phyloP scores from a whole-genome alignment of 2,888 invertebrate genomes.

The Empis stercorea region DNA sequence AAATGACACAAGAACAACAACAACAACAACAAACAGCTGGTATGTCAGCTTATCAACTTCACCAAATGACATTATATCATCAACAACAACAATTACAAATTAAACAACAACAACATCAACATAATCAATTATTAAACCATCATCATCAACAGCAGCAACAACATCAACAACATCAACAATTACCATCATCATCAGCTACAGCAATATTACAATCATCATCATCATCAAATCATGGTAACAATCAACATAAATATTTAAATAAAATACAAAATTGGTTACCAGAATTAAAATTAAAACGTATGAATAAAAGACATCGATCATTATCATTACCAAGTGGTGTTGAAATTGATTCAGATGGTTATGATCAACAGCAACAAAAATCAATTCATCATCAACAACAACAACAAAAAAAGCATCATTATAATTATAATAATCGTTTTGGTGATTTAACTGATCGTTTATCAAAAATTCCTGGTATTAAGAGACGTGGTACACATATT shows the following conservation, averaged over 20 bases:
- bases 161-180: constrained; percentile 4
- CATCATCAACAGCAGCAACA: constrained; percentile 14
- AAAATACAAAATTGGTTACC: constrained; percentile 58
- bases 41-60: constrained; percentile 1
- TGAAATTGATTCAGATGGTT: constrained; percentile 37
- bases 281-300: constrained; percentile 51
- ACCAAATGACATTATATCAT: constrained; percentile 1
- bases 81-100: constrained; percentile 1
- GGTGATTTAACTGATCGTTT: constrained; percentile 21
- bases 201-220: constrained; percentile 14
- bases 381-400: constrained; percentile 21
- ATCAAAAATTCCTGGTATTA: constrained; percentile 24
- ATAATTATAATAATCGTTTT: not conserved
- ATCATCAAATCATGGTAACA: constrained; percentile 23
- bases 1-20: constrained; percentile 20
- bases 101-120: constrained; percentile 12
- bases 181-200: constrained; percentile 16
- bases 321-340: constrained; percentile 67
- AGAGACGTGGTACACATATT: constrained; percentile 18
- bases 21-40: constrained; percentile 25
- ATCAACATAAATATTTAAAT: constrained; percentile 39
- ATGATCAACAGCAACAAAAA: constrained; percentile 28
- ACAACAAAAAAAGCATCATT: constrained; percentile 16
- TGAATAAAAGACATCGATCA: constrained; percentile 61
- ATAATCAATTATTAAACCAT: constrained; percentile 10